Evolutionary conservation across 2,888 invertebrate genomes (phyloP), one percentile per base, ranked within the genome.

Genomic region (Heliothis peltigera): DNA sequence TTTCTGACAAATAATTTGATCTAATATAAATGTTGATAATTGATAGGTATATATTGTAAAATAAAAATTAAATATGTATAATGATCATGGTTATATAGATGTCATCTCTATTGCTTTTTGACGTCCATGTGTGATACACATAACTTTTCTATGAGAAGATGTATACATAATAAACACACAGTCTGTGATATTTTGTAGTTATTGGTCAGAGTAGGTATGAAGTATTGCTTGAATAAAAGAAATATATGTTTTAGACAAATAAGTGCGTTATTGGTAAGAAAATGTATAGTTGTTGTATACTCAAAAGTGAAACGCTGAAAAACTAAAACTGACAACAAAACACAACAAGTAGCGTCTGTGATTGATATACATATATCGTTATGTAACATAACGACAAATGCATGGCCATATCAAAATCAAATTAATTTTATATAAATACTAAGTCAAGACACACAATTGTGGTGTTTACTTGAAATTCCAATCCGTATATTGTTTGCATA

Each of bases 101-200:
- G 91, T 93, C 94, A 93, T 93, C 90, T 91, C 90, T 91, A 91
- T 93, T 91, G 92, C 90, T 93, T 89, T 69, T 92, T 91, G 89
- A 92, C 95, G 95, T 95, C 94, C 95, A 94, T 91, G 93, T 94
- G 94, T 94, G 87, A 92, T 93, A 94, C 94, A 93, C 93, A 92
- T 91, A 92, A 93, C 89, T 93, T 93, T 94, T 94, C 94, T 95
- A 94, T 91, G 93, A 95, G 94, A 94, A 92, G 90, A 95, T 93
- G 93, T 94, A 94, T 94, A 94, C 95, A 95, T 94, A 94, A 94
- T 94, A 93, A 94, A 94, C 91, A 94, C 92, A 92, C 93, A 90
- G 94, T 94, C 95, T 95, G 95, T 95, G 95, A 95, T 95, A 95
- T 95, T 94, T 95, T 94, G 94, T 95, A 94, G 93, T 94, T 92